Base-by-base conservation (phyloP, 2,113 vertebrate species). In the Scatophagus argus region DNA sequence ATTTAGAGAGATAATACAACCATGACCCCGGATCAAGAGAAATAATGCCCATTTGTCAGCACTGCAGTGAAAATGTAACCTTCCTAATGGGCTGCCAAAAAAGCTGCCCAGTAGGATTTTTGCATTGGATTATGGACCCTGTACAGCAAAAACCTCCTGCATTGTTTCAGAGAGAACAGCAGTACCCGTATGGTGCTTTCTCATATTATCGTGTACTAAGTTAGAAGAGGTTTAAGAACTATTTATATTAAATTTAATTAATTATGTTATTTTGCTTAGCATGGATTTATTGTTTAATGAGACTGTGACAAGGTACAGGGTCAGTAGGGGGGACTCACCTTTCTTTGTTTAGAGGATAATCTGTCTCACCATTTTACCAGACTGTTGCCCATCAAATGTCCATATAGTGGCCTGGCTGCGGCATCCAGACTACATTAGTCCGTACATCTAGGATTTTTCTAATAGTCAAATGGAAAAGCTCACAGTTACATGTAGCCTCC, bases 1-100 rank as follows among this genome's bases (percentile, higher is more conserved):
- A 34, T 73, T 36, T 55, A 55, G 25, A 58, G 9, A 3, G 36
- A 49, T 71, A 14, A 56, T 14, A 71, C 25, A 25, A 56, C 59
- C 19, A 25, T n/a, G 16, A n/a, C n/a, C n/a, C n/a, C n/a, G n/a
- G 16, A 44, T 29, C 1, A 0, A 38, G n/a, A 4, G 2, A 43
- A 27, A 34, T 27, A 44, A 61, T 10, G 21, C 14, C 29, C 5
- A 70, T 17, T 7, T 54, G 58, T 38, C n/a, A 62, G 39, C 12
- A 31, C 39, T 59, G 46, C 62, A 59, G 23, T 46, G 52, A 38
- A 65, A 44, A 41, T 36, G 2, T 19, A 7, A 46, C n/a, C 29
- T 44, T 41, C n/a, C 44, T 31, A 32, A 7, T n/a, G 9, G 5
- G 21, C 19, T 61, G 36, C 39, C 66, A 60, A 67, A 80, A n/a